Evolutionary conservation across 2,113 vertebrate species (phyloP).

Genomic region (Condylura cristata): DNA sequence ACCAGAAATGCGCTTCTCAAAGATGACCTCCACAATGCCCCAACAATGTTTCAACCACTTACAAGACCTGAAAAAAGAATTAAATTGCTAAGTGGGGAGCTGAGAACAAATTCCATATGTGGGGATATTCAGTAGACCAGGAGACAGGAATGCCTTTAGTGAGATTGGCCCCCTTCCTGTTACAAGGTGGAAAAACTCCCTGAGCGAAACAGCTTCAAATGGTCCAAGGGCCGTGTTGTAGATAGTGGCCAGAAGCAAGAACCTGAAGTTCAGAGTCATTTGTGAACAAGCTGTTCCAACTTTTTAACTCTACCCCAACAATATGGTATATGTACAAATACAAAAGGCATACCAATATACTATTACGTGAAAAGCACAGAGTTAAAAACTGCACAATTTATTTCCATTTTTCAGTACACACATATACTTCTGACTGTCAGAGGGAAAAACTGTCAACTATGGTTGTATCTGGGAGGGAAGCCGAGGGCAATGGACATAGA

Average conservation of each 20-base stretch:
- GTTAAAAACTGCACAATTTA: neutral
- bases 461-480: neutral
- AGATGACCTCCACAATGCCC: neutral
- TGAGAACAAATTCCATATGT: neutral
- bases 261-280: neutral
- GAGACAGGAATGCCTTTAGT: neutral
- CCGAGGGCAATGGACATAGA: neutral
- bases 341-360: neutral
- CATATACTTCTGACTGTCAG: neutral
- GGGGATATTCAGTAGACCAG: neutral
- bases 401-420: neutral
- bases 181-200: neutral
- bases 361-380: slow-evolving; percentile 24
- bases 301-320: neutral
- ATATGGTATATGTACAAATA: neutral
- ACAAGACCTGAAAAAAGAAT: neutral
- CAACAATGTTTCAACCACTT: neutral
- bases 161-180: neutral
- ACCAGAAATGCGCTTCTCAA: neutral
- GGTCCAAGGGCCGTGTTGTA: neutral
- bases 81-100: neutral
- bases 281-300: neutral
- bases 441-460: neutral
- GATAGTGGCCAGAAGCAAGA: neutral
- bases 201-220: neutral